A percentile compares a stretch with the other conserved stretches of the same genome.
Conservation (phyloP, 1,140 invertebrate genomes). For the Trialeurodes vaporariorum region DNA sequence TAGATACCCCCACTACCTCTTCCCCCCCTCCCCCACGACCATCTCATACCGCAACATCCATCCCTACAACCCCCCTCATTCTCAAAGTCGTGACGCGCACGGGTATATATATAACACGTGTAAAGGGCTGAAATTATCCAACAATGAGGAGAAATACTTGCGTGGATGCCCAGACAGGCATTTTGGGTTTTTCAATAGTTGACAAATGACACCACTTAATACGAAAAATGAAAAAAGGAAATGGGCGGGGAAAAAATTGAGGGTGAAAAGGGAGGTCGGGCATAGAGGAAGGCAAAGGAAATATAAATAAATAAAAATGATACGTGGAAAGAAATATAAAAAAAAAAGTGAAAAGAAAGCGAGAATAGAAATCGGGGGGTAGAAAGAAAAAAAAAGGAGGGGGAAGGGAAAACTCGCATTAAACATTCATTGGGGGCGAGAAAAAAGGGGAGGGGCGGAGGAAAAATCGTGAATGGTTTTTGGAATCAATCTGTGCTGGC, state of each 20-base stretch:
- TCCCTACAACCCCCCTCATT: too few species aligned
- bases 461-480: background rate
- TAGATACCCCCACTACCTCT: too few species aligned
- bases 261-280: background rate
- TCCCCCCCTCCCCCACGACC: too few species aligned
- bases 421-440: background rate
- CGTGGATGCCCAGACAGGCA: background rate
- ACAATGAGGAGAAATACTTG: background rate
- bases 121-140: background rate
- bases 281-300: background rate
- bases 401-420: background rate
- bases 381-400: background rate
- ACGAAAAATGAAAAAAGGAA: background rate
- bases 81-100: too few species aligned
- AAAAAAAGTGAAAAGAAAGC: slow-evolving; percentile 8
- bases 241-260: background rate
- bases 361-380: background rate
- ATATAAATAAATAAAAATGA: background rate
- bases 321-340: background rate
- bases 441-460: background rate
- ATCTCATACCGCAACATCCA: too few species aligned
- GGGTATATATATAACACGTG: background rate
- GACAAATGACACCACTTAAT: background rate
- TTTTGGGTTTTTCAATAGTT: background rate
- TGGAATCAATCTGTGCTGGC: background rate